These are phyloP conservation scores for Ictalurus furcatus DNA, from an alignment of 2,113 vertebrate species.

Conservation along the genomic window DNA sequence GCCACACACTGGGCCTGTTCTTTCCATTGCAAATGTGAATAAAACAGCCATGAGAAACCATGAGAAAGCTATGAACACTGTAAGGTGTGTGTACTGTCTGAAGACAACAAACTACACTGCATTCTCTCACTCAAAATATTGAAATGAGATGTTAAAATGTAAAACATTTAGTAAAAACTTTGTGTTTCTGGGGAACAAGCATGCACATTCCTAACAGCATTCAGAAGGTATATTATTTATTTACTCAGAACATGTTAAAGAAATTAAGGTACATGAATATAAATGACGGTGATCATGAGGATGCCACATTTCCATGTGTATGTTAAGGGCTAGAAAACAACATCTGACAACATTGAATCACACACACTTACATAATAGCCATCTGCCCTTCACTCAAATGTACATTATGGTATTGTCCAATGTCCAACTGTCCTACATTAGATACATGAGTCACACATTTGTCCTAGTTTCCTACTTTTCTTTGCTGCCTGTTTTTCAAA, in stretches of 20 bases:
- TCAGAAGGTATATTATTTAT: background rate
- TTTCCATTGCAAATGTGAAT: background rate
- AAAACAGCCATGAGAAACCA: conserved; percentile 19
- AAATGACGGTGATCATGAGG: conserved; percentile 12
- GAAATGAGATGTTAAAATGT: background rate
- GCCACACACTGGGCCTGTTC: background rate
- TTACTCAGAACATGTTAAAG: background rate
- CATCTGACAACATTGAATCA: conserved; percentile 50
- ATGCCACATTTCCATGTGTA: conserved; percentile 24
- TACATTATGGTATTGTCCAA: background rate
- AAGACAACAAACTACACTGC: background rate
- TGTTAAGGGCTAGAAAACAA: conserved; percentile 33
- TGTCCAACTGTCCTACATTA: conserved; percentile 41
- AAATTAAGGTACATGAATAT: background rate
- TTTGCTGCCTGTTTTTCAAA: background rate
- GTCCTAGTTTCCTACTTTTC: conserved; percentile 32
- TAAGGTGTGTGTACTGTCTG: background rate
- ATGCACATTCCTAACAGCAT: background rate
- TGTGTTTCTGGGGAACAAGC: background rate
- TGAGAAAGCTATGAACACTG: background rate
- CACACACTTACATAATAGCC: conserved; percentile 46
- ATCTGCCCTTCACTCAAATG: conserved; percentile 30
- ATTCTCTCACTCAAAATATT: too few species aligned
- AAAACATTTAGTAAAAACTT: background rate
- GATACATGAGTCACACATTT: conserved; percentile 26